These are phyloP conservation scores for Lasiommata megera DNA, from an alignment of 2,888 invertebrate genomes.

Conservation along the genomic window DNA sequence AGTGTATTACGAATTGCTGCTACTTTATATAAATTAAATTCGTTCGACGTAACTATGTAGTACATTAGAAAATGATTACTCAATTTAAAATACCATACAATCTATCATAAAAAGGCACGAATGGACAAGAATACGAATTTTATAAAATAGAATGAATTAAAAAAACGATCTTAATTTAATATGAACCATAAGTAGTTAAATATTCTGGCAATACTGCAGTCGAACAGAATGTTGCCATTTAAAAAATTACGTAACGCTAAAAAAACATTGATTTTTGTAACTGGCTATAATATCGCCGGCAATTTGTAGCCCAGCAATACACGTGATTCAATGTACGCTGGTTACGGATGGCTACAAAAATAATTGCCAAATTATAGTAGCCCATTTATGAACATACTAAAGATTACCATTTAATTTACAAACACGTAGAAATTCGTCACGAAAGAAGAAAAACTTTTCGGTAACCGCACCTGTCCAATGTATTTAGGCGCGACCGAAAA, in stretches of 20 bases:
- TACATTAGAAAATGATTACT: too few species aligned
- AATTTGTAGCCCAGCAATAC: background rate
- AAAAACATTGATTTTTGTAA: background rate
- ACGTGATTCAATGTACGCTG: too few species aligned
- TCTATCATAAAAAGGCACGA: conserved; percentile 32
- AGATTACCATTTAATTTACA: too few species aligned
- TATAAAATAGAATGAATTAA: conserved; percentile 10
- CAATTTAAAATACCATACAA: conserved; percentile 1
- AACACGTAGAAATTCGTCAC: too few species aligned
- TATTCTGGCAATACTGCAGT: conserved; percentile 8
- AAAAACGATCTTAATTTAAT: conserved; percentile 6
- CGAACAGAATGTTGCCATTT: conserved; percentile 8
- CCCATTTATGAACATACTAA: background rate
- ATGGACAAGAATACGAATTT: conserved; percentile 28
- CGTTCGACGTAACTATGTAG: too few species aligned
- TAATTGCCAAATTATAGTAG: background rate
- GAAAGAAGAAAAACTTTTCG: too few species aligned
- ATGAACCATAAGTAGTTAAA: conserved; percentile 14
- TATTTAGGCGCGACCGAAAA: too few species aligned
- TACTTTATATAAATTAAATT: too few species aligned
- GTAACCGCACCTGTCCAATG: too few species aligned
- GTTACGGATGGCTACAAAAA: too few species aligned
- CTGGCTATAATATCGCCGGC: background rate
- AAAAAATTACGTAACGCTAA: background rate
- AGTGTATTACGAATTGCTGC: too few species aligned